Percentiles rank a stretch among this genome's conserved stretches.
These are phyloP conservation scores for Cryptophagus acutangulus DNA, from an alignment of 2,888 invertebrate genomes.

Conservation along the genomic window DNA sequence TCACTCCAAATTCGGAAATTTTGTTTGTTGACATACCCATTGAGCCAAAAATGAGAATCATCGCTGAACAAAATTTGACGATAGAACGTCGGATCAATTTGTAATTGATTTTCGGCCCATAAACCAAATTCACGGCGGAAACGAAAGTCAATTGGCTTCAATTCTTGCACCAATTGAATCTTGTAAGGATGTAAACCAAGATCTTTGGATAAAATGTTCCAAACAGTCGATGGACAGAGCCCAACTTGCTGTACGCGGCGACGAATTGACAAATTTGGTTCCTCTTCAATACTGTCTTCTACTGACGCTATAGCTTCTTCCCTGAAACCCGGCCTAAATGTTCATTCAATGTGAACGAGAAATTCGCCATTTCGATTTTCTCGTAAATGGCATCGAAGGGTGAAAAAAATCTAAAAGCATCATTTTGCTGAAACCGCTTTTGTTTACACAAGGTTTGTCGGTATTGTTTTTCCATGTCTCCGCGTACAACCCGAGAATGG, in stretches of 20 bases:
- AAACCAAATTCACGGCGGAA: constrained; percentile 9
- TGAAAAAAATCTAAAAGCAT: too few relatives aligned
- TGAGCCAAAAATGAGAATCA: constrained; percentile 16
- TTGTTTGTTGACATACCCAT: constrained; percentile 10
- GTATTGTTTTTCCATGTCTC: too few relatives aligned
- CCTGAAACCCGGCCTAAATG: too few relatives aligned
- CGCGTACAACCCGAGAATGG: too few relatives aligned
- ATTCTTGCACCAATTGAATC: constrained; percentile 16
- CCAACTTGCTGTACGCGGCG: constrained; percentile 16
- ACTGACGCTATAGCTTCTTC: constrained; percentile 20
- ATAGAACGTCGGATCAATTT: constrained; percentile 5
- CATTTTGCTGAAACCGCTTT: too few relatives aligned
- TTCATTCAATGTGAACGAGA: too few relatives aligned
- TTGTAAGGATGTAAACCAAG: constrained; percentile 14
- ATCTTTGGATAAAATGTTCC: constrained; percentile 15
- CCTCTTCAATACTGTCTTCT: constrained; percentile 11
- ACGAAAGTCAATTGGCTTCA: constrained; percentile 15
- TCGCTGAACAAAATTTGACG: constrained; percentile 11
- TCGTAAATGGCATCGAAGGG: too few relatives aligned
- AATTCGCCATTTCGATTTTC: too few relatives aligned
- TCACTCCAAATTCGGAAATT: constrained; percentile 10
- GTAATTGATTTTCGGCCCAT: constrained; percentile 4
- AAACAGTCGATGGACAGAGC: constrained; percentile 7
- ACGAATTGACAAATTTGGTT: constrained; percentile 12
- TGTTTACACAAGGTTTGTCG: too few relatives aligned